phyloP scores from a whole-genome alignment of 2,888 invertebrate genomes.

The Corbicula japonica region DNA sequence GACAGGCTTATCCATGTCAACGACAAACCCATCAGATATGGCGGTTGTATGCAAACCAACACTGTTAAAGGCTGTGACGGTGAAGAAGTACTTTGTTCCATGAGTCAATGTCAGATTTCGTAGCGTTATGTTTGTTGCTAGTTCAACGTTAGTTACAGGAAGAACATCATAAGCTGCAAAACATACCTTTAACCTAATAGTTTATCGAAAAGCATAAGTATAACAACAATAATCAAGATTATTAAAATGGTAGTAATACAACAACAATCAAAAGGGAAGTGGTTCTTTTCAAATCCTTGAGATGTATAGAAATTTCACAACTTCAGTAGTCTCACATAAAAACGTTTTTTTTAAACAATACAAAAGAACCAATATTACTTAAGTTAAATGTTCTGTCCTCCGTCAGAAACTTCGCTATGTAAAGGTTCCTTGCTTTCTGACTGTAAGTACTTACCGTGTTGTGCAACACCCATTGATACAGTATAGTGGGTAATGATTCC shows the following conservation, averaged over 20 bases:
- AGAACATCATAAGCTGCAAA: slow-evolving; percentile 57
- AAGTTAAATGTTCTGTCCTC: not conserved
- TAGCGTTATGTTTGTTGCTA: slow-evolving; percentile 29
- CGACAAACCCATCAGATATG: slow-evolving; percentile 56
- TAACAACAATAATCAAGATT: not conserved
- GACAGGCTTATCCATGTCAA: slow-evolving; percentile 50
- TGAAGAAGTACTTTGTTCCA: slow-evolving; percentile 58
- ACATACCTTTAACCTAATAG: not conserved
- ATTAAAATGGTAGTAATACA: not conserved
- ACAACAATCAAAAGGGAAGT: not conserved
- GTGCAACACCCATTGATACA: slow-evolving; percentile 47
- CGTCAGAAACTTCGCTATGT: not conserved
- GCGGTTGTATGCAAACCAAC: slow-evolving; percentile 47
- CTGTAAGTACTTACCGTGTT: slow-evolving; percentile 37
- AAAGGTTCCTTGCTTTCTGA: too few species aligned
- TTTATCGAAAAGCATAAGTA: not conserved
- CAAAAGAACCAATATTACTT: not conserved
- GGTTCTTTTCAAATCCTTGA: too few species aligned
- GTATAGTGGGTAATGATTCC: slow-evolving; percentile 32
- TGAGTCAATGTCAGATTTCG: slow-evolving; percentile 35
- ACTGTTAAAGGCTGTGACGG: slow-evolving; percentile 58
- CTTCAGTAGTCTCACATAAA: not conserved
- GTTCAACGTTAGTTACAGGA: slow-evolving; percentile 24
- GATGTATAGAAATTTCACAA: not conserved
- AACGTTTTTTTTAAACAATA: not conserved